Conservation (phyloP, 2,888 invertebrate species). For the Macrophya annulata region DNA sequence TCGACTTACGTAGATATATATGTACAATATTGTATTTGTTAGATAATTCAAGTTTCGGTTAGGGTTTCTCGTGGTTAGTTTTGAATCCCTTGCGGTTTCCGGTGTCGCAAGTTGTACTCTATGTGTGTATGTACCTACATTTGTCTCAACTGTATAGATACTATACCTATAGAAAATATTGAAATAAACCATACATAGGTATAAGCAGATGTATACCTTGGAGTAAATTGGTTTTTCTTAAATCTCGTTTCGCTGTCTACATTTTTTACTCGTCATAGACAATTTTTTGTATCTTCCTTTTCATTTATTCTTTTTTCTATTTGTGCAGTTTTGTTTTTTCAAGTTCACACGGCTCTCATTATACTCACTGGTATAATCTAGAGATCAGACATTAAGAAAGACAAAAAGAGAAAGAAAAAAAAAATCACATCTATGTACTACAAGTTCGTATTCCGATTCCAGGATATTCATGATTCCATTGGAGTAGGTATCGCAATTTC, state of each 20-base stretch:
- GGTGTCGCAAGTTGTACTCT: neutral
- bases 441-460: neutral
- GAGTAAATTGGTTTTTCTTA: neutral
- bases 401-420: neutral
- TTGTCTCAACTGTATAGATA: neutral
- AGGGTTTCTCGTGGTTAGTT: slow-evolving; percentile 49
- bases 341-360: neutral
- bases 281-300: neutral
- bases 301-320: neutral
- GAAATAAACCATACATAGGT: neutral
- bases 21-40: neutral
- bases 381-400: neutral
- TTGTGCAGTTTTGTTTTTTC: too few species aligned
- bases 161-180: neutral
- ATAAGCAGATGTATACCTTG: neutral
- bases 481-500: neutral
- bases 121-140: neutral
- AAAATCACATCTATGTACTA: neutral
- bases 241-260: neutral
- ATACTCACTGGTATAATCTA: too few species aligned
- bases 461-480: neutral
- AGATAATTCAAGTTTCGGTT: slow-evolving; percentile 43
- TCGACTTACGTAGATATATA: neutral
- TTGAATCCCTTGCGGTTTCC: slow-evolving; percentile 49
- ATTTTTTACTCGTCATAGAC: neutral